These are phyloP conservation scores for Chaenocephalus aceratus DNA, from an alignment of 2,113 vertebrate species.

Conservation along the genomic window DNA sequence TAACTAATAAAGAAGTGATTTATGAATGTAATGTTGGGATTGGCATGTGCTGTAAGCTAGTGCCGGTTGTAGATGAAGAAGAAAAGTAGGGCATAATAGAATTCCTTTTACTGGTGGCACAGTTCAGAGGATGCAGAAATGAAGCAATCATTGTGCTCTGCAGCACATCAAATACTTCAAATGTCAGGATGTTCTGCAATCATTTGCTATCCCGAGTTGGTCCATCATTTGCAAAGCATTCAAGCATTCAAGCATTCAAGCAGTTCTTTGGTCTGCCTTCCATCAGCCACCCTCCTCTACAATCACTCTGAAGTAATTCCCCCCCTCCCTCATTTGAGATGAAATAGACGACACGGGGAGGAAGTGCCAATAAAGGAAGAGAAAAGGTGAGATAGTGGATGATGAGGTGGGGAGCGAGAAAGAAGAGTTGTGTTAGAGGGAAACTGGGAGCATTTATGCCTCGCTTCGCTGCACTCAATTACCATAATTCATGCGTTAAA, in stretches of 20 bases:
- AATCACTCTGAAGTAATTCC: slow-evolving; percentile 55
- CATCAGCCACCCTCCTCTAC: slow-evolving; percentile 37
- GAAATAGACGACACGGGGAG: slow-evolving; percentile 41
- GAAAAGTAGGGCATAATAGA: slow-evolving; percentile 29
- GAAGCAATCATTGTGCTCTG: slow-evolving; percentile 61
- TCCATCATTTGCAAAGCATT: slow-evolving; percentile 60
- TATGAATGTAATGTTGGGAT: slow-evolving; percentile 16
- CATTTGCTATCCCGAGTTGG: slow-evolving; percentile 44
- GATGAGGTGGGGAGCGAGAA: slow-evolving; percentile 17
- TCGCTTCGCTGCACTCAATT: slow-evolving; percentile 68
- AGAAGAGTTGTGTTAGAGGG: slow-evolving; percentile 18
- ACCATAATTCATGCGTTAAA: slow-evolving; percentile 76
- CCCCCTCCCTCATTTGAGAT: slow-evolving; percentile 50
- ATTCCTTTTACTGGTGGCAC: slow-evolving; percentile 39
- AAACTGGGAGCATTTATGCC: slow-evolving; percentile 47
- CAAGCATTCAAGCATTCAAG: slow-evolving; percentile 45
- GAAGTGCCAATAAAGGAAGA: slow-evolving; percentile 30
- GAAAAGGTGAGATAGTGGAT: slow-evolving; percentile 25
- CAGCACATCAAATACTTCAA: slow-evolving; percentile 58
- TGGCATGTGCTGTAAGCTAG: slow-evolving; percentile 6
- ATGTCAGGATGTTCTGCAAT: slow-evolving; percentile 64
- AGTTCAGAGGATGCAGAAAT: slow-evolving; percentile 55
- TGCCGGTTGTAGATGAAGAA: neutral
- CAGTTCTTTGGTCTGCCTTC: slow-evolving; percentile 50
- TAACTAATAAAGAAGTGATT: neutral